A percentile compares a stretch with the other conserved stretches of the same genome.
phyloP scores from a whole-genome alignment of 2,888 invertebrate genomes.

The Aethes cnicana region DNA sequence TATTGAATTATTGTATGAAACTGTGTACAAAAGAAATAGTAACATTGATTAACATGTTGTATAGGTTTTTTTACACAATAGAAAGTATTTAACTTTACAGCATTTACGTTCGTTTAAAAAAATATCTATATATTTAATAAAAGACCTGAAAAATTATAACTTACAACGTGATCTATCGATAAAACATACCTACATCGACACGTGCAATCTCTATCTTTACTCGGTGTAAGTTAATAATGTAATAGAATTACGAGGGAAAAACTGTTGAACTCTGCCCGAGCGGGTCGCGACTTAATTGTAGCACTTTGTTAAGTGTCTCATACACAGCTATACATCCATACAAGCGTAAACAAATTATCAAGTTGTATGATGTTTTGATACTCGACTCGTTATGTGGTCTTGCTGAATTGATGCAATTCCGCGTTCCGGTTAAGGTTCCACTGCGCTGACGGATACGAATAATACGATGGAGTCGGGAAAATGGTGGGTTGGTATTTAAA shows the following conservation, averaged over 20 bases:
- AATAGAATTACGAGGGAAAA: conserved; percentile 82
- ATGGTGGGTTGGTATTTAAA: too few relatives aligned
- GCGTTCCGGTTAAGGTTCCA: neutral
- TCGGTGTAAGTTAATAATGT: conserved; percentile 81
- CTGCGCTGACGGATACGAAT: neutral
- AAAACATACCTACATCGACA: conserved; percentile 1
- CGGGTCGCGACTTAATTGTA: conserved; percentile 77
- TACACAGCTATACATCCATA: conserved; percentile 29
- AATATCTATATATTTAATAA: too few relatives aligned
- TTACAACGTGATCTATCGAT: neutral
- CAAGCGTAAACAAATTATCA: neutral
- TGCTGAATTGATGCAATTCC: conserved; percentile 6
- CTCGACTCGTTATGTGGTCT: conserved; percentile 6
- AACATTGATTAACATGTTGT: too few relatives aligned
- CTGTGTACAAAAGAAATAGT: too few relatives aligned
- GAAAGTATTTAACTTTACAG: too few relatives aligned
- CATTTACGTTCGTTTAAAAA: too few relatives aligned
- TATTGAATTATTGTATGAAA: too few relatives aligned
- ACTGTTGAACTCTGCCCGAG: conserved; percentile 75
- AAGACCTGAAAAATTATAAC: neutral
- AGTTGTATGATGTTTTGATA: neutral
- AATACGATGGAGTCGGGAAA: too few relatives aligned
- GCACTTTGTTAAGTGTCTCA: conserved; percentile 68
- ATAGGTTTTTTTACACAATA: too few relatives aligned
- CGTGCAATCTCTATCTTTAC: conserved; percentile 59